Percentiles rank a stretch among this genome's conserved stretches.
These are phyloP conservation scores for Melitaea athalia DNA, from an alignment of 2,888 invertebrate genomes.

Conservation along the genomic window DNA sequence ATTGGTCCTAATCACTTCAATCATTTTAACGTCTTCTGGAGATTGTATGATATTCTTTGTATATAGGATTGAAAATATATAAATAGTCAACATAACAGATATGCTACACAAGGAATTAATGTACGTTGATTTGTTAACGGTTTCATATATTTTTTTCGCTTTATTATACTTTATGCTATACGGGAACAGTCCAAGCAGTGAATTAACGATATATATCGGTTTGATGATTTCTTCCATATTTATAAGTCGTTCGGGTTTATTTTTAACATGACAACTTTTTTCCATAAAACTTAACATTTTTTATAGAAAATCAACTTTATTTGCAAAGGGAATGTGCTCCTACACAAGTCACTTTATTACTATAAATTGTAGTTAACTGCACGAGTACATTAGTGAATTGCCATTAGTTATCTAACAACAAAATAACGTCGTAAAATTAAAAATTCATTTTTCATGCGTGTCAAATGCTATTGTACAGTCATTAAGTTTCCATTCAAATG, in stretches of 20 bases:
- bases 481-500: constrained; percentile 26
- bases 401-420: constrained; percentile 23
- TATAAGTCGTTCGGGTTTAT: constrained; percentile 23
- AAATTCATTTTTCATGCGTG: constrained; percentile 34
- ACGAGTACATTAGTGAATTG: constrained; percentile 33
- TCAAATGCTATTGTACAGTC: constrained; percentile 25
- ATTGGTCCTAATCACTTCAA: constrained; percentile 56
- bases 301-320: not conserved
- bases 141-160: constrained; percentile 41
- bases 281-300: constrained; percentile 35
- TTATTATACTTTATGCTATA: constrained; percentile 44
- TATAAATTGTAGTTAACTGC: constrained; percentile 17
- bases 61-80: constrained; percentile 54
- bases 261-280: constrained; percentile 26
- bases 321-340: constrained; percentile 12
- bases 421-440: constrained; percentile 27
- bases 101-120: constrained; percentile 57
- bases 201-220: constrained; percentile 43
- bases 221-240: constrained; percentile 42
- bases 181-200: constrained; percentile 47
- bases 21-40: constrained; percentile 49
- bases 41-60: constrained; percentile 49
- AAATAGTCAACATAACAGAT: constrained; percentile 47
- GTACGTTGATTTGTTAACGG: constrained; percentile 58
- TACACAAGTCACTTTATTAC: constrained; percentile 7